Conservation (phyloP, 2,797 vertebrate species). For the Syngnathus rostellatus region DNA sequence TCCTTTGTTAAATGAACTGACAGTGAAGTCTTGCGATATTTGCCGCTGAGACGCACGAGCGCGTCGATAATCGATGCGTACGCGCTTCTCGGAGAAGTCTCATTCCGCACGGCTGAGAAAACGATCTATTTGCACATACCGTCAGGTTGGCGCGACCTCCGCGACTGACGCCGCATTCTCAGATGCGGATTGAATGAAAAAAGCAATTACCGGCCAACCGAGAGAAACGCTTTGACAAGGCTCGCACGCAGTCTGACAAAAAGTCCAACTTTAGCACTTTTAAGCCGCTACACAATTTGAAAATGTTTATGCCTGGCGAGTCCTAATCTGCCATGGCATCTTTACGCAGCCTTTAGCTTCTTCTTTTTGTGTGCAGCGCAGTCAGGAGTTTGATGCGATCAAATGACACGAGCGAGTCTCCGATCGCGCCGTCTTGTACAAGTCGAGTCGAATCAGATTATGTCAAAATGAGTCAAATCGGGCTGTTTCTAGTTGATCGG, state of each 20-base stretch:
- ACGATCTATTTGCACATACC: background rate
- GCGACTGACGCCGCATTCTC: background rate
- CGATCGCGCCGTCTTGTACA: background rate
- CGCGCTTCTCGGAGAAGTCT: background rate
- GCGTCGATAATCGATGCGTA: background rate
- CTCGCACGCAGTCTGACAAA: background rate
- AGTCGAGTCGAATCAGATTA: background rate
- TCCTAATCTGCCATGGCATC: background rate
- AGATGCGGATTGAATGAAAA: background rate
- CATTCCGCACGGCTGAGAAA: background rate
- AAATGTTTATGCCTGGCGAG: background rate
- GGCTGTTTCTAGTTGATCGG: background rate
- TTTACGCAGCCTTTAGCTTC: background rate
- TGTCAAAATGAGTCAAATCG: background rate
- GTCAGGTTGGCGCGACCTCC: background rate
- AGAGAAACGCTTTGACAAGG: background rate
- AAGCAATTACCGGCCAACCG: background rate
- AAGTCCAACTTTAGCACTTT: constrained; percentile 2
- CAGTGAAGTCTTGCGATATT: background rate
- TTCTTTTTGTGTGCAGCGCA: background rate
- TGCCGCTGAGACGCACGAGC: background rate
- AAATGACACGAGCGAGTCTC: background rate
- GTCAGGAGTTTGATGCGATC: background rate
- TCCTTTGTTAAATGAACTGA: background rate
- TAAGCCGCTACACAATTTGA: background rate